Percentiles rank a stretch among this genome's conserved stretches.
phyloP scores from a whole-genome alignment of 2,888 invertebrate genomes.

The Tenthredo notha region DNA sequence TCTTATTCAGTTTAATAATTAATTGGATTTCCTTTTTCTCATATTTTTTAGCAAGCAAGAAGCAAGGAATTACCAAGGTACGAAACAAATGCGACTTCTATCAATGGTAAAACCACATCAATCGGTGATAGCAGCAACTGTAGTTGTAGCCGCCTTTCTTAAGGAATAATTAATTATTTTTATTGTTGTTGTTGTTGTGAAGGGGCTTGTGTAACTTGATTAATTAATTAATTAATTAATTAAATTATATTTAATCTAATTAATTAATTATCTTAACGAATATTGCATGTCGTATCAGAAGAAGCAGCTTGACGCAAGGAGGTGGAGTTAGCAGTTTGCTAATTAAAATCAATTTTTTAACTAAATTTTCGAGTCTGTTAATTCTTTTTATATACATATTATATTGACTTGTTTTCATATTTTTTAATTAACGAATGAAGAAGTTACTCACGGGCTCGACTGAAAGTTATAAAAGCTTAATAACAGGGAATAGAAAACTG shows the following conservation, averaged over 20 bases:
- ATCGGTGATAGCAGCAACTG: conserved; percentile 86
- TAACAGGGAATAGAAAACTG: background rate
- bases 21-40: conserved; percentile 33
- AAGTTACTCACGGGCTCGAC: background rate
- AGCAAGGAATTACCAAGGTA: conserved; percentile 90
- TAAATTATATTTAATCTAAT: background rate
- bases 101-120: conserved; percentile 86
- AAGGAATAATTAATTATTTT: conserved; percentile 61
- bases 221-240: background rate
- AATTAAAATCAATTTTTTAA: background rate
- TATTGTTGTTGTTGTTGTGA: background rate
- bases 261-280: background rate
- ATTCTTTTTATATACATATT: conserved; percentile 16
- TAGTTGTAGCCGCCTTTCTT: conserved; percentile 77
- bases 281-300: background rate
- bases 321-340: background rate
- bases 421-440: background rate
- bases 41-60: conserved; percentile 87
- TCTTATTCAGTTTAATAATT: conserved; percentile 35
- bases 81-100: conserved; percentile 85
- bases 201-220: conserved; percentile 15
- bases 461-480: background rate
- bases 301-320: conserved; percentile 9
- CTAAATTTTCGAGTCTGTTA: background rate
- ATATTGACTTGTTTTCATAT: conserved; percentile 15